phyloP scores from a whole-genome alignment of 1,140 invertebrate genomes.

The Drosophila setifemur region DNA sequence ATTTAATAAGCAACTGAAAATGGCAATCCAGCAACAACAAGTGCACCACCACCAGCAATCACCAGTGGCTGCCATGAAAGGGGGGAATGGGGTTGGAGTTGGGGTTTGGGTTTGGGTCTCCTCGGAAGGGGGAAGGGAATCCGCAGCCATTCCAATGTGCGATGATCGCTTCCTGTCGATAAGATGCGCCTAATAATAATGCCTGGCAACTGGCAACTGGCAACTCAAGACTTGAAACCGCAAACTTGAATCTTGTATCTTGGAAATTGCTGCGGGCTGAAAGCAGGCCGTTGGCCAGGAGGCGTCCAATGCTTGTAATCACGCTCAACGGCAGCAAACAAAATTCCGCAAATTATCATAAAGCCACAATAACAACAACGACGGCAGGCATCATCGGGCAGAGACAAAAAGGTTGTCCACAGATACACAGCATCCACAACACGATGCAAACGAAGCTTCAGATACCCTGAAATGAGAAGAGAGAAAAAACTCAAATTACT shows the following conservation, averaged over 20 bases:
- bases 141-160: constrained; percentile 65
- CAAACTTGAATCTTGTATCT: not conserved
- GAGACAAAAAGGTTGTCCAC: constrained; percentile 16
- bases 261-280: not conserved
- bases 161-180: constrained; percentile 79
- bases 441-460: not conserved
- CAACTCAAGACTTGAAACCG: constrained; percentile 3
- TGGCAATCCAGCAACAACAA: constrained; percentile 56
- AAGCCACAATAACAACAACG: constrained; percentile 67
- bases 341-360: constrained; percentile 68
- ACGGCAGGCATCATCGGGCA: constrained; percentile 15
- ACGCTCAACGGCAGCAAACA: constrained; percentile 67
- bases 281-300: constrained; percentile 11
- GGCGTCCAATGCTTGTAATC: constrained; percentile 55
- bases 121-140: constrained; percentile 1
- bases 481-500: not conserved
- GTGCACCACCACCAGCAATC: constrained; percentile 29
- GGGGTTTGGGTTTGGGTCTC: no score
- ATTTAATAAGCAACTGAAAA: constrained; percentile 77
- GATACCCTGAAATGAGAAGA: constrained; percentile 1
- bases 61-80: constrained; percentile 17
- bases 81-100: not conserved
- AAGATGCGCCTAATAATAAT: constrained; percentile 76
- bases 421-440: not conserved
- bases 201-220: constrained; percentile 26